Evolutionary conservation across 2,113 vertebrate species (phyloP), one percentile per base, ranked within the genome.

Genomic region (Pelvicachromis taeniatus): DNA sequence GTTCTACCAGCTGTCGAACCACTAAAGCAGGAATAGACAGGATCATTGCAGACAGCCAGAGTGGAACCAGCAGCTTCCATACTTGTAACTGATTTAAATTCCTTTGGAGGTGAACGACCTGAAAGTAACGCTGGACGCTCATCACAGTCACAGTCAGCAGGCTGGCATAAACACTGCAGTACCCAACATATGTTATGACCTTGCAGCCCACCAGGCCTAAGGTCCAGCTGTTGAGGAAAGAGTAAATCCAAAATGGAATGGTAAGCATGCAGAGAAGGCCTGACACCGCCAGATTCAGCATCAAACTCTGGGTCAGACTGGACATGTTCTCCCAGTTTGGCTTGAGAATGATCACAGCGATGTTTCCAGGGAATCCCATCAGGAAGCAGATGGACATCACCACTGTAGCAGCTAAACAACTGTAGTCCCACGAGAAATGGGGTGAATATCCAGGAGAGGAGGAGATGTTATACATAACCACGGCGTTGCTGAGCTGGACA

Each of bases 331-430:
- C 2, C 4, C 48, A 56, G 7, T 83, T 89, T 35, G 82, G 77
- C 80, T 4, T 82, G 42, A 87, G 50, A 53, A 89, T 6, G 16
- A 89, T 65, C 48, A 89, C 82, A 3, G 59, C 77, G 0, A 89
- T 48, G 75, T 91, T 91, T 78, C 91, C 87, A 73, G 89, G 89
- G 33, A 89, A 59, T 75, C 91, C 87, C 21, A 56, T 26, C 23
- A 88, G 19, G 40, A 91, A 88, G 82, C n/a, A 85, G 26, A 58
- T 8, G 5, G 79, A 78, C 65, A 92, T 0, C 13, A 88, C 5
- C 29, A 82, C 23, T 1, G 14, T 45, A 45, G 87, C 1, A 6
- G 21, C n/a, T 13, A 86, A 14, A 56, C 3, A 8, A 12, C 13
- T 48, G 26, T 7, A 50, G 9, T 9, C 6, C 40, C 19, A 50